These are phyloP conservation scores for Aurelia coerulea DNA, from an alignment of 30 jellyfish, hydroid and myxozoan genomes.

Conservation along the genomic window DNA sequence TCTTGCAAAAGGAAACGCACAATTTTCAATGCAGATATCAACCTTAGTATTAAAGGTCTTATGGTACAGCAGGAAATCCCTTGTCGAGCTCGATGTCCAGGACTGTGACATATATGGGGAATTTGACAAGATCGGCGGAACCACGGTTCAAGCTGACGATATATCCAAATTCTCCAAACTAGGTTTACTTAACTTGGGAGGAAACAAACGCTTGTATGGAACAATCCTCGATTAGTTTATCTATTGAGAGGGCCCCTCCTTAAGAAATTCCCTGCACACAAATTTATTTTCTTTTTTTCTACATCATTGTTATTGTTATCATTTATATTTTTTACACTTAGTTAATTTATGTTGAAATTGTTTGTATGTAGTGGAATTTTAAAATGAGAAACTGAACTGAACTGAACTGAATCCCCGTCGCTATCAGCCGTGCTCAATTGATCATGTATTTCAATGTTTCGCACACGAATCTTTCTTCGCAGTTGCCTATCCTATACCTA, in stretches of 20 bases:
- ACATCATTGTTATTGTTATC: too few relatives aligned
- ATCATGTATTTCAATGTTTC: slow-evolving; percentile 51
- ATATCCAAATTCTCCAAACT: slow-evolving; percentile 41
- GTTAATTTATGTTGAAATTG: too few relatives aligned
- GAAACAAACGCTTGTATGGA: slow-evolving; percentile 51
- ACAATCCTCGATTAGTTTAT: too few relatives aligned
- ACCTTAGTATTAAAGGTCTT: slow-evolving; percentile 17
- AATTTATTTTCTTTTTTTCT: too few relatives aligned
- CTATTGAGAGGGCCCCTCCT: too few relatives aligned
- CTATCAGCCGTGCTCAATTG: slow-evolving; percentile 25
- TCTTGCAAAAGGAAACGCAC: slow-evolving; percentile 30
- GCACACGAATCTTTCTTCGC: slow-evolving; percentile 14
- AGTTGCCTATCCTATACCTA: slow-evolving; percentile 39
- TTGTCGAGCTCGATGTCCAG: slow-evolving; percentile 46
- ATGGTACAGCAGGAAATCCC: slow-evolving; percentile 18
- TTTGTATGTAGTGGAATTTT: too few relatives aligned
- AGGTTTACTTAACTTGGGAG: slow-evolving; percentile 51
- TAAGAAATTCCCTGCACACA: too few relatives aligned
- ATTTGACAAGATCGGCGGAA: slow-evolving; percentile 31
- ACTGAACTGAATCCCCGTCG: too few relatives aligned
- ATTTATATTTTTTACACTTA: too few relatives aligned
- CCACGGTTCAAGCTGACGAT: slow-evolving; percentile 9
- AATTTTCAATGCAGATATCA: slow-evolving; percentile 23
- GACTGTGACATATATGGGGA: slow-evolving; percentile 56
- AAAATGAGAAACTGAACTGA: too few relatives aligned